phyloP scores from a whole-genome alignment of 2,113 vertebrate genomes.

The Malurus melanocephalus region DNA sequence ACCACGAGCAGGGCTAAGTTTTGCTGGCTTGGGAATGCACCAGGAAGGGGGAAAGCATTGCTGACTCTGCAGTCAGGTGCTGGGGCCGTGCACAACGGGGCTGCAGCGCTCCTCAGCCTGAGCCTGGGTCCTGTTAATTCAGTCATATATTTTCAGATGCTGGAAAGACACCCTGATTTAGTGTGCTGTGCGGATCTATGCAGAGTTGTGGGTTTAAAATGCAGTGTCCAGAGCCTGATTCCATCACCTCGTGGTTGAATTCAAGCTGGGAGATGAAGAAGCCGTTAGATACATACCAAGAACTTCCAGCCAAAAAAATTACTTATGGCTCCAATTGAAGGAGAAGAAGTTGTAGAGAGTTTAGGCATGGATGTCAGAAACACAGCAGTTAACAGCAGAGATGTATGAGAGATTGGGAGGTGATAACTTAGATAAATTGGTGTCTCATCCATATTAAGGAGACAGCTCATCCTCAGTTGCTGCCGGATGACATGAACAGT shows the following conservation, averaged over 20 bases:
- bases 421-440: slow-evolving; percentile 64
- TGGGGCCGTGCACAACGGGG: neutral
- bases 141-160: slow-evolving; percentile 19
- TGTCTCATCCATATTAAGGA: slow-evolving; percentile 62
- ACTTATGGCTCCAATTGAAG: slow-evolving; percentile 35
- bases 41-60: neutral
- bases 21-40: neutral
- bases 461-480: slow-evolving; percentile 52
- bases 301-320: slow-evolving; percentile 51
- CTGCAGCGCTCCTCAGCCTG: neutral
- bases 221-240: neutral
- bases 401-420: slow-evolving; percentile 55
- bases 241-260: neutral
- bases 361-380: slow-evolving; percentile 51
- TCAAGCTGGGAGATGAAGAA: slow-evolving; percentile 27
- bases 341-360: slow-evolving; percentile 48
- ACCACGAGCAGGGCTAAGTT: slow-evolving; percentile 11
- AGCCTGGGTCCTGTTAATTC: slow-evolving; percentile 30
- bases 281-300: slow-evolving; percentile 4
- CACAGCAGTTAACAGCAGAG: slow-evolving; percentile 45
- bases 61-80: slow-evolving; percentile 26
- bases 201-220: neutral
- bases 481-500: slow-evolving; percentile 31
- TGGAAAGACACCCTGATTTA: slow-evolving; percentile 30
- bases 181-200: neutral